Evolutionary conservation across 2,113 vertebrate species (phyloP), one percentile per base, ranked within the genome.

Genomic region (Sialia sialis): DNA sequence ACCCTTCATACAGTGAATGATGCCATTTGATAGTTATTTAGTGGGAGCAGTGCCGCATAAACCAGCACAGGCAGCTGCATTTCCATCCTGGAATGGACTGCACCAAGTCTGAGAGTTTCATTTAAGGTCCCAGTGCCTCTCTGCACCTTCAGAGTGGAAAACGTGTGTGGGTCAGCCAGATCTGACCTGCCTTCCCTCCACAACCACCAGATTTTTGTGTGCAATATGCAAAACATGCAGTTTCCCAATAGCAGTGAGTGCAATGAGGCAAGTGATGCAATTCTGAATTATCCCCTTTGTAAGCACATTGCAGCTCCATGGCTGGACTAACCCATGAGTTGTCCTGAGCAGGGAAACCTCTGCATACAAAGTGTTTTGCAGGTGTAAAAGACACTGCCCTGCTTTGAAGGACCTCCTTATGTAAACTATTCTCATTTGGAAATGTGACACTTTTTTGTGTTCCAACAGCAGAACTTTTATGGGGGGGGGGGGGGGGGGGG

Each of bases 91-190:
- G 44, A 12, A 48, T 11, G 41, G 30, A 56, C 27, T 27, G 10
- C n/a, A 25, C 15, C 26, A 5, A 38, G 5, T 41, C 20, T 13
- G n/a, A 36, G 22, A 4, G 12, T 17, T 54, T 22, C 20, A 29
- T 79, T 38, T 58, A 44, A 41, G 17, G 70, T n/a, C 11, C 14
- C 63, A 46, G 11, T 22, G 52, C 9, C 25, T n/a, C 52, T 29
- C 22, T 7, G 14, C 23, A 58, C 32, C 21, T 67, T 60, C 48
- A 39, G 56, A 84, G 25, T 9, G 17, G 38, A 72, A 75, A 84
- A 80, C 6, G 3, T 0, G 0, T 8, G 14, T 23, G 7, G 16
- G 21, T 27, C 67, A 46, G n/a, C 16, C 26, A 36, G 25, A 25
- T 36, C 58, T 54, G 30, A 4, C 36, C 55, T 32, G 12, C 38